Conservation (phyloP, 2,113 vertebrate genomes). For the Ptychochromis oligacanthus region DNA sequence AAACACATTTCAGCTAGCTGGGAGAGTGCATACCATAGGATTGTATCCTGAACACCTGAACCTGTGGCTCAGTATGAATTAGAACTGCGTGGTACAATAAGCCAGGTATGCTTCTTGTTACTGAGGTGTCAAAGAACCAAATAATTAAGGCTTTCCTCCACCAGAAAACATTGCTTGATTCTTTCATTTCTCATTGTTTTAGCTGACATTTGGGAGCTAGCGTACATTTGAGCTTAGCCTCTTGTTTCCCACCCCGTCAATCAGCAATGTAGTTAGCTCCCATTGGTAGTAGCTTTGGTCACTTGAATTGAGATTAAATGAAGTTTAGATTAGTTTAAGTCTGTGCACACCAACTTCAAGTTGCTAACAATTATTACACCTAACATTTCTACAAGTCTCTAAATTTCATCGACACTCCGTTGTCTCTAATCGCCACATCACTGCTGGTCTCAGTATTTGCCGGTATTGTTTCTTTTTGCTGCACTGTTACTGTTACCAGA, state of each 20-base stretch:
- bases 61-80: too few species aligned
- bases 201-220: not conserved
- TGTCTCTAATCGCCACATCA: not conserved
- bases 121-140: too few species aligned
- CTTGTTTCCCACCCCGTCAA: not conserved
- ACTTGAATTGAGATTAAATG: not conserved
- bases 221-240: not conserved
- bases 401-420: not conserved
- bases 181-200: not conserved
- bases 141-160: too few species aligned
- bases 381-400: not conserved
- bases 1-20: too few species aligned
- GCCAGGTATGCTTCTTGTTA: too few species aligned
- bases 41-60: too few species aligned
- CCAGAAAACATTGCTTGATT: not conserved
- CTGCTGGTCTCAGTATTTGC: fast-evolving
- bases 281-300: not conserved
- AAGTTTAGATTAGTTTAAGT: not conserved
- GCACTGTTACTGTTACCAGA: too few species aligned
- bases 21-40: too few species aligned
- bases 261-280: not conserved
- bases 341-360: not conserved
- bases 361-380: not conserved
- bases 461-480: too few species aligned
- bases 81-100: too few species aligned